phyloP scores from a whole-genome alignment of 2,113 vertebrate species.

The Morone saxatilis region DNA sequence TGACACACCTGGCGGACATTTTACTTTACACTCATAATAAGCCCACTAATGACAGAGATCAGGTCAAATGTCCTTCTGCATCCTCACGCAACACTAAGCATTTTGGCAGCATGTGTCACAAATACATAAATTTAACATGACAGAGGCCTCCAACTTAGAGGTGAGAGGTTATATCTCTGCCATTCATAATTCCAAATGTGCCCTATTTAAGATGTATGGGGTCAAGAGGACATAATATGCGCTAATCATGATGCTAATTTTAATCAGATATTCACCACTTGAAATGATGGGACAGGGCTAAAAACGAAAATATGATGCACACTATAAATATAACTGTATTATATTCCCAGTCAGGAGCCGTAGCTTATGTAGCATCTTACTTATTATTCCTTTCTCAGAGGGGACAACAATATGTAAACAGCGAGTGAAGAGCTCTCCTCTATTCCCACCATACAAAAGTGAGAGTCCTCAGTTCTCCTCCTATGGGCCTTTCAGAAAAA shows the following conservation, averaged over 20 bases:
- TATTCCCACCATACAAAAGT: conserved; percentile 32
- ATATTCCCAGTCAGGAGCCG: neutral
- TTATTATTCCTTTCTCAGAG: conserved; percentile 38
- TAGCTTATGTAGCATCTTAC: conserved; percentile 1
- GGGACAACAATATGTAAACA: conserved; percentile 32
- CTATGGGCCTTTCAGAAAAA: conserved; percentile 32
- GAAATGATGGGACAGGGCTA: conserved; percentile 20
- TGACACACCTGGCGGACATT: conserved; percentile 32
- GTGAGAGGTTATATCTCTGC: conserved; percentile 65
- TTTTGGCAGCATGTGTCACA: conserved; percentile 76
- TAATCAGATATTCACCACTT: conserved; percentile 37
- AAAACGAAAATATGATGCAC: neutral
- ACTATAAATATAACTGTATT: neutral
- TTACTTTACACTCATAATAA: conserved; percentile 46
- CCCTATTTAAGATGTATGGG: conserved; percentile 21
- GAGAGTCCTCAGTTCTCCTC: conserved; percentile 35
- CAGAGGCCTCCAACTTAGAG: conserved; percentile 67
- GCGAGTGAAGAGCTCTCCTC: conserved; percentile 27
- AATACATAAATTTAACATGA: conserved; percentile 72
- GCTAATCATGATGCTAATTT: conserved; percentile 42
- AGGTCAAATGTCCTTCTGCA: conserved; percentile 72
- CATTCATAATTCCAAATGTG: conserved; percentile 65
- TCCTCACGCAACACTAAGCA: conserved; percentile 45
- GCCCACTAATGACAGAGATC: conserved; percentile 61
- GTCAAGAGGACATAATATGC: conserved; percentile 42